phyloP scores from a whole-genome alignment of 2,888 invertebrate genomes.

The Ptycholaimellus sp. region DNA sequence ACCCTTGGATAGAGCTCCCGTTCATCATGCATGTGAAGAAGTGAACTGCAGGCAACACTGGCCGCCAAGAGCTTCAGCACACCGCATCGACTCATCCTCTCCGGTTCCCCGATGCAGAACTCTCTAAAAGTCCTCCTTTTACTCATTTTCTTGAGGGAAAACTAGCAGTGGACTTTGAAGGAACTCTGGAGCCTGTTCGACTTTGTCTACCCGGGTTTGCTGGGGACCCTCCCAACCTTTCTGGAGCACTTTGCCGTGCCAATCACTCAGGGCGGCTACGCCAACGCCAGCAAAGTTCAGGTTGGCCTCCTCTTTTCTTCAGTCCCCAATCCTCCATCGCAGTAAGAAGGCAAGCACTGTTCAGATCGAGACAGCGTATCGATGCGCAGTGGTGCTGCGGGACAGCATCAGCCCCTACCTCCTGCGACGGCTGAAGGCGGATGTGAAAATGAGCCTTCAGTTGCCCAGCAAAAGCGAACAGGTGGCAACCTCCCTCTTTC shows the following conservation, averaged over 20 bases:
- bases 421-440: conserved; percentile 57
- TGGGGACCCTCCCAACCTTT: conserved; percentile 57
- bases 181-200: conserved; percentile 76
- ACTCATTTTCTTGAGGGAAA: too few species aligned
- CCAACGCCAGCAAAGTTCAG: conserved; percentile 37
- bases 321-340: conserved; percentile 72
- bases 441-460: conserved; percentile 52
- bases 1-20: too few species aligned
- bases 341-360: conserved; percentile 48
- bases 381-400: conserved; percentile 57
- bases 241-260: conserved; percentile 65
- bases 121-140: conserved; percentile 56
- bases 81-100: conserved; percentile 54
- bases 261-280: conserved; percentile 38
- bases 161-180: too few species aligned
- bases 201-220: conserved; percentile 66
- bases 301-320: conserved; percentile 43
- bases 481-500: conserved; percentile 30
- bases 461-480: conserved; percentile 74
- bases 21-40: too few species aligned
- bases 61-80: conserved; percentile 27
- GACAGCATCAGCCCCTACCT: conserved; percentile 65
- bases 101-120: conserved; percentile 81
- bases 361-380: conserved; percentile 61
- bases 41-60: conserved; percentile 42